phyloP scores from a whole-genome alignment of 2,888 invertebrate genomes.

The Amblyteles armatorius region DNA sequence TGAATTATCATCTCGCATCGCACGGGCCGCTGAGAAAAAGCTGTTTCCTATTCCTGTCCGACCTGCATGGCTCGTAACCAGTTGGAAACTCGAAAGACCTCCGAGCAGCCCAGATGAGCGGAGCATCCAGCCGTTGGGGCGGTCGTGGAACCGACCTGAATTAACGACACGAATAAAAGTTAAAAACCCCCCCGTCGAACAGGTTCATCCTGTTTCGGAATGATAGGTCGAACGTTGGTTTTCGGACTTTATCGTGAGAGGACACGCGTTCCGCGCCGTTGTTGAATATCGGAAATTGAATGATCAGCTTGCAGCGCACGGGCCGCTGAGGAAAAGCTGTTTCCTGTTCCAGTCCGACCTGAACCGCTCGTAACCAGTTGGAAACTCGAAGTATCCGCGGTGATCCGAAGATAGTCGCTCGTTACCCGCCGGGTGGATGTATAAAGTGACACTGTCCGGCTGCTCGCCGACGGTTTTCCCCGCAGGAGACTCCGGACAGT shows the following conservation, averaged over 20 bases:
- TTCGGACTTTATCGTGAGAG: too few relatives aligned
- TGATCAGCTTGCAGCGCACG: not conserved
- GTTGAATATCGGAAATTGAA: not conserved
- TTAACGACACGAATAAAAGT: not conserved
- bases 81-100: slow-evolving; percentile 12
- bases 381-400: slow-evolving; percentile 2
- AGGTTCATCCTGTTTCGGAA: too few relatives aligned
- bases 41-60: slow-evolving; percentile 1
- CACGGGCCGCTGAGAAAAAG: not conserved
- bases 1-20: not conserved
- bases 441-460: slow-evolving; percentile 2
- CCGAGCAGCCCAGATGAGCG: slow-evolving; percentile 38
- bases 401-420: slow-evolving; percentile 2
- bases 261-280: too few relatives aligned
- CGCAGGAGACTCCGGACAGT: not conserved
- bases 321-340: not conserved
- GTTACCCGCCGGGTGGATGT: slow-evolving; percentile 8
- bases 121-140: not conserved
- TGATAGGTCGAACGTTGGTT: too few relatives aligned
- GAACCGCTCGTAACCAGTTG: slow-evolving; percentile 7
- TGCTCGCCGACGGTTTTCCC: not conserved
- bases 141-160: slow-evolving; percentile 10
- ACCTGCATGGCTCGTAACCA: not conserved
- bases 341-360: slow-evolving; percentile 14
- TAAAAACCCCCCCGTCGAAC: not conserved